A percentile compares a stretch with the other conserved stretches of the same genome.
Conservation (phyloP, 2,888 invertebrate species). For the Chrysolina americana region DNA sequence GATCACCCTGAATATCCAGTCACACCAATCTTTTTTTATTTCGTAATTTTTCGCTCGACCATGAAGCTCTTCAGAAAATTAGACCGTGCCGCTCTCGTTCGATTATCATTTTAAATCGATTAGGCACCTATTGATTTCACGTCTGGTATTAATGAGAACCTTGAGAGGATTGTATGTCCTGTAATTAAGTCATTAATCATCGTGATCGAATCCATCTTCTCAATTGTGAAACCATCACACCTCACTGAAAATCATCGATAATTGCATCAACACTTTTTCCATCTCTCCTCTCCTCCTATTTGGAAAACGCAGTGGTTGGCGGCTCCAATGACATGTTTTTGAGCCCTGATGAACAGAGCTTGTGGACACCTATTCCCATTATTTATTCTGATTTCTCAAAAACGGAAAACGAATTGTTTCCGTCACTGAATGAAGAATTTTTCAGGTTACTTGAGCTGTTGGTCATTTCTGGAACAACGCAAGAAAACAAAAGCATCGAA, state of each 20-base stretch:
- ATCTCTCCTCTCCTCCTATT: no score
- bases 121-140: slow-evolving; percentile 25
- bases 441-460: no score
- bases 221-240: slow-evolving; percentile 14
- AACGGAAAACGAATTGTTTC: no score
- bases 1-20: slow-evolving; percentile 1
- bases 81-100: slow-evolving; percentile 17
- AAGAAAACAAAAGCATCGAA: no score
- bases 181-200: slow-evolving; percentile 30
- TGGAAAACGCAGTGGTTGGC: no score
- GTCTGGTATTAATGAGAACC: slow-evolving; percentile 22
- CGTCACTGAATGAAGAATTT: no score
- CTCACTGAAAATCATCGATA: background rate
- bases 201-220: slow-evolving; percentile 12
- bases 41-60: slow-evolving; percentile 11
- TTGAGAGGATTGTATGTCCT: slow-evolving; percentile 19
- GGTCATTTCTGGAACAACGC: no score
- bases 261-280: no score
- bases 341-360: no score
- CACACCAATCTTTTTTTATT: background rate
- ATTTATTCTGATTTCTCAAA: no score
- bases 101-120: slow-evolving; percentile 26
- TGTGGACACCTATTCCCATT: no score
- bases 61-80: slow-evolving; percentile 13
- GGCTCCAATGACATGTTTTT: no score